Percentiles rank a stretch among this genome's conserved stretches.
phyloP scores from a whole-genome alignment of 2,797 vertebrate genomes.

The Ctenopoma kingsleyae region DNA sequence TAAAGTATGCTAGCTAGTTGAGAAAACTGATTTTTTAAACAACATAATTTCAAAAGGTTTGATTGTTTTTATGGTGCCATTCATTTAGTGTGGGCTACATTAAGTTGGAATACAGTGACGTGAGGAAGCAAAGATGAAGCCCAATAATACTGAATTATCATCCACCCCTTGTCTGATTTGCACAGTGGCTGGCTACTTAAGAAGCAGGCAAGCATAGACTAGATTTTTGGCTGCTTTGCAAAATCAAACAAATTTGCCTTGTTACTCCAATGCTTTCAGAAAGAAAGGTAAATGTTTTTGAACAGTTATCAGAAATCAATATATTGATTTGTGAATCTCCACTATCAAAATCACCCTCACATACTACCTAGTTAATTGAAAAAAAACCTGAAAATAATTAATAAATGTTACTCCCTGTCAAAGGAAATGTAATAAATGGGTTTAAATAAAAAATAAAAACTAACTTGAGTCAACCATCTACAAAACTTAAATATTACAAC shows the following conservation, averaged over 20 bases:
- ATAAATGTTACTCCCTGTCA: conserved; percentile 3
- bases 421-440: not conserved
- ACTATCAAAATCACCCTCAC: conserved; percentile 10
- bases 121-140: conserved; percentile 8
- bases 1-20: not conserved
- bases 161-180: conserved; percentile 14
- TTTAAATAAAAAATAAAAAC: conserved; percentile 9
- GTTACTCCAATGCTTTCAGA: too few relatives aligned
- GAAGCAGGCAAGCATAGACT: conserved; percentile 29
- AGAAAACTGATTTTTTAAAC: not conserved
- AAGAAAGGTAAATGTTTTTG: not conserved
- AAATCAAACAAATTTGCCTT: too few relatives aligned
- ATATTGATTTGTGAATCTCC: conserved; percentile 7
- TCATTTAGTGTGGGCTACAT: not conserved
- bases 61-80: not conserved
- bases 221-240: conserved; percentile 35
- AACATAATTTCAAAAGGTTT: too few relatives aligned
- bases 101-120: not conserved
- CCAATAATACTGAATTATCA: conserved; percentile 8
- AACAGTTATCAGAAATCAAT: conserved; percentile 27
- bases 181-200: conserved; percentile 20
- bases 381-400: conserved; percentile 4
- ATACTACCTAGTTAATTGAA: conserved; percentile 13
- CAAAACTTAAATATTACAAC: not conserved
- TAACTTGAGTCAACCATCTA: not conserved